Evolutionary conservation across 2,113 vertebrate genomes (phyloP).

Genomic region (Perca fluviatilis): DNA sequence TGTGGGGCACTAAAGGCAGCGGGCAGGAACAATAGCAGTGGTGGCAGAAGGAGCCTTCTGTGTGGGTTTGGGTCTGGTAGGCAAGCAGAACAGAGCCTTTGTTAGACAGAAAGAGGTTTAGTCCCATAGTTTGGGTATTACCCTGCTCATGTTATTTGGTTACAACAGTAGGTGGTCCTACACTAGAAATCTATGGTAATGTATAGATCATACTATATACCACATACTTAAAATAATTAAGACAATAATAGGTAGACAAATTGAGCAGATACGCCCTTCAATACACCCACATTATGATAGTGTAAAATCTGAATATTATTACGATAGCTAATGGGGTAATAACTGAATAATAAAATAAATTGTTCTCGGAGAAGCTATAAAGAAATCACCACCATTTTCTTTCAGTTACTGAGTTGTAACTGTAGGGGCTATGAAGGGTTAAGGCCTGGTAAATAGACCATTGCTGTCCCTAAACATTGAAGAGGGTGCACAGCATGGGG

Average conservation of each 20-base stretch:
- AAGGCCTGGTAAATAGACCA: conserved; percentile 13
- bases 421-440: conserved; percentile 33
- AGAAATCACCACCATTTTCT: neutral
- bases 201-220: neutral
- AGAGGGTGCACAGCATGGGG: conserved; percentile 29
- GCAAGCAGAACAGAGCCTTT: conserved; percentile 68
- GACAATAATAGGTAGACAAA: neutral
- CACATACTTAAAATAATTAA: neutral
- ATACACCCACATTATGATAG: neutral
- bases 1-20: conserved; percentile 65
- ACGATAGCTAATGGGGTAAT: neutral
- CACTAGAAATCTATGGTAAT: conserved; percentile 7
- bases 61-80: conserved; percentile 67
- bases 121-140: conserved; percentile 34
- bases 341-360: neutral
- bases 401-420: neutral
- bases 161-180: conserved; percentile 39
- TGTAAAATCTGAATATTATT: conserved; percentile 13
- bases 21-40: conserved; percentile 72
- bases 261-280: neutral
- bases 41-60: conserved; percentile 78
- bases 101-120: conserved; percentile 57
- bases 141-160: conserved; percentile 43
- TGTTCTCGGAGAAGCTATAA: conserved; percentile 20
- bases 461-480: conserved; percentile 35